Percentiles rank a stretch among this genome's conserved stretches.
These are phyloP conservation scores for Tetheella fluctuosa DNA, from an alignment of 2,888 invertebrate genomes.

Conservation along the genomic window DNA sequence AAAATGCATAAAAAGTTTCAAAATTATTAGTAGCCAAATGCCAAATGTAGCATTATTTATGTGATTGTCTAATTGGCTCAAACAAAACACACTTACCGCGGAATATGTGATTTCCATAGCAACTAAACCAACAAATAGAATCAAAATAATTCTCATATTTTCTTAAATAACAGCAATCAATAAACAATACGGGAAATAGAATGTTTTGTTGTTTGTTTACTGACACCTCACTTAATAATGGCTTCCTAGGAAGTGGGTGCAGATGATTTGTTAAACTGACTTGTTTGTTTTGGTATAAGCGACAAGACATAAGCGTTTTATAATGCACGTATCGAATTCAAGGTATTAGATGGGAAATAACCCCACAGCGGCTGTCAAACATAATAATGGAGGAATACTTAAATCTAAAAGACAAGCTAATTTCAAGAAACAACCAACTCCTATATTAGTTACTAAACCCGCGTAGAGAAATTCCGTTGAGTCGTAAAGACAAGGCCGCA, in stretches of 20 bases:
- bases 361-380: too few species aligned
- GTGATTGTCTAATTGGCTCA: not conserved
- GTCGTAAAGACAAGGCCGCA: too few species aligned
- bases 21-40: too few species aligned
- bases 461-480: too few species aligned
- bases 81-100: not conserved
- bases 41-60: too few species aligned
- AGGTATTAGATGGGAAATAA: too few species aligned
- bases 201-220: slow-evolving; percentile 40
- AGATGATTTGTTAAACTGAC: slow-evolving; percentile 41
- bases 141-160: not conserved
- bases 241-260: slow-evolving; percentile 33
- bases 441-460: too few species aligned
- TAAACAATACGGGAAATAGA: slow-evolving; percentile 31
- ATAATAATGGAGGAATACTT: too few species aligned
- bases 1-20: too few species aligned
- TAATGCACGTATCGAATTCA: not conserved
- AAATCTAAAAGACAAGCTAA: too few species aligned
- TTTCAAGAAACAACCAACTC: too few species aligned
- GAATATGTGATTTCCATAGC: not conserved
- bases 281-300: slow-evolving; percentile 24
- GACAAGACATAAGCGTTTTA: not conserved
- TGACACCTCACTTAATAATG: slow-evolving; percentile 44
- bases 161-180: slow-evolving; percentile 21
- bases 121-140: not conserved